Conservation (phyloP, 2,797 vertebrate genomes). For the Chiloscyllium punctatum region DNA sequence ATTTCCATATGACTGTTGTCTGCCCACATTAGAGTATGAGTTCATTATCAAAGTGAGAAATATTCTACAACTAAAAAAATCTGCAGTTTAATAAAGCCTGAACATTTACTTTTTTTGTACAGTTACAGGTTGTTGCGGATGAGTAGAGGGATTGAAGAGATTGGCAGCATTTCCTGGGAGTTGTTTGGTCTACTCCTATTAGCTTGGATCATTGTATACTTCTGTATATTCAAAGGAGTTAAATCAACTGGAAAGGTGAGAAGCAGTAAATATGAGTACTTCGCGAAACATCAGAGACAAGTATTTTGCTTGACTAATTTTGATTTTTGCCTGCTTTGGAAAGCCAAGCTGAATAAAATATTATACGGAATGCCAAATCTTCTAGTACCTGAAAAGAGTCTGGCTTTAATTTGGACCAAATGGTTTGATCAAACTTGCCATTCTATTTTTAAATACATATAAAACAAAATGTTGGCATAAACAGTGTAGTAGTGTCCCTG, state of each 20-base stretch:
- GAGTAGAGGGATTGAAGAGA: conserved; percentile 55
- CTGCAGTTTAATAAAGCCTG: background rate
- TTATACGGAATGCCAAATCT: background rate
- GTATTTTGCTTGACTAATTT: background rate
- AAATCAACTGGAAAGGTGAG: conserved; percentile 65
- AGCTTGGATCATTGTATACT: conserved; percentile 60
- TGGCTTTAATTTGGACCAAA: background rate
- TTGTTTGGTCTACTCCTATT: conserved; percentile 58
- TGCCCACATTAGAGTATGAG: background rate
- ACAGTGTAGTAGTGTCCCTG: background rate
- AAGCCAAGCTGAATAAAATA: background rate
- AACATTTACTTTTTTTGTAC: background rate
- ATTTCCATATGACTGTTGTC: background rate
- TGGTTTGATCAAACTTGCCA: background rate
- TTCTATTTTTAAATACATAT: background rate
- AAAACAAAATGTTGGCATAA: background rate
- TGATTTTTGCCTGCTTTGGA: background rate
- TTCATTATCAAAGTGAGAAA: background rate
- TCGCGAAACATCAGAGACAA: background rate
- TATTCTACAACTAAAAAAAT: background rate
- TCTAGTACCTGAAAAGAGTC: background rate
- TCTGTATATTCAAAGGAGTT: conserved; percentile 68
- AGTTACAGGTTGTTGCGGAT: conserved; percentile 59
- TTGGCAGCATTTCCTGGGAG: conserved; percentile 59
- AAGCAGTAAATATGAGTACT: background rate